A percentile compares a stretch with the other conserved stretches of the same genome.
Conservation (phyloP, 2,888 invertebrate species). For the Barypeithes pellucidus region DNA sequence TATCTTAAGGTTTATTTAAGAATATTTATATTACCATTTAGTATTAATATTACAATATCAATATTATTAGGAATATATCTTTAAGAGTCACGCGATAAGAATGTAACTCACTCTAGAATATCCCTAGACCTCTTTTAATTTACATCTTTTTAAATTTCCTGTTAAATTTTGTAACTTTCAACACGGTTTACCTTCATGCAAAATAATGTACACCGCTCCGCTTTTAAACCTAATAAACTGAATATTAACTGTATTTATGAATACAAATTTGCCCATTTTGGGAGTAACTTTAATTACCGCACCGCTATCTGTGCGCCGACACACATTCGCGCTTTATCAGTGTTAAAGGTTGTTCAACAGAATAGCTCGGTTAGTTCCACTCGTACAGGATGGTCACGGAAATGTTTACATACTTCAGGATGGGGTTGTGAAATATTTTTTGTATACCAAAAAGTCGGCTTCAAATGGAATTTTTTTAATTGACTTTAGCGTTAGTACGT, state of each 20-base stretch:
- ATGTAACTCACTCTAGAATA: no score
- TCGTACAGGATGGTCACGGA: slow-evolving; percentile 4
- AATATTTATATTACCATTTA: no score
- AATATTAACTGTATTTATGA: slow-evolving; percentile 45
- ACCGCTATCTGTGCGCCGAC: slow-evolving; percentile 34
- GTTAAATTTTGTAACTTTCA: slow-evolving; percentile 1
- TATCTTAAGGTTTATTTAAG: no score
- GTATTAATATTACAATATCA: no score
- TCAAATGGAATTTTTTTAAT: no score
- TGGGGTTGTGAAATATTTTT: no score
- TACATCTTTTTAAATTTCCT: not conserved
- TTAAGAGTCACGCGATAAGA: no score
- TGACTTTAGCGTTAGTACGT: no score
- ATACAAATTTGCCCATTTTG: slow-evolving; percentile 43
- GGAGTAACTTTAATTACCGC: slow-evolving; percentile 40
- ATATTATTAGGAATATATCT: no score
- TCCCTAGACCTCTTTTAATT: not conserved
- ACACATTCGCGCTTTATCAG: slow-evolving; percentile 36
- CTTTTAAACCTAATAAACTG: slow-evolving; percentile 40
- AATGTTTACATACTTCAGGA: no score
- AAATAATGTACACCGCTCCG: slow-evolving; percentile 29
- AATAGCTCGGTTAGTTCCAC: slow-evolving; percentile 16
- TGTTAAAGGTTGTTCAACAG: slow-evolving; percentile 30
- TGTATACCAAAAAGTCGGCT: no score
- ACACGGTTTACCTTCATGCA: slow-evolving; percentile 19